Evolutionary conservation across 1,140 invertebrate species (phyloP), one percentile per base, ranked within the genome.

Genomic region (Neodiprion virginianus): DNA sequence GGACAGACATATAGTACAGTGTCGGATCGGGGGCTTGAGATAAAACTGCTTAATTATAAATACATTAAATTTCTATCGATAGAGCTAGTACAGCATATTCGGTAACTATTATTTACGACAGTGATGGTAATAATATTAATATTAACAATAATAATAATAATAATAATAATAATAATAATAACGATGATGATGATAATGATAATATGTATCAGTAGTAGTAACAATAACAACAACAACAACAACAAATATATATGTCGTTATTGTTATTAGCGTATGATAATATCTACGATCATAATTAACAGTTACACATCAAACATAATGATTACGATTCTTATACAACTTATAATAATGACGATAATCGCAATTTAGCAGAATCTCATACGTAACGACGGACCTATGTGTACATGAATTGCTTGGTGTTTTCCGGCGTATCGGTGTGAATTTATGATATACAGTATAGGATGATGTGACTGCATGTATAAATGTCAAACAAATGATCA

Each of bases 281-380:
- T 40, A 40, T 2, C 28, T 5, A 40, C 5, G n/a, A 61, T 61
- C 53, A 61, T 61, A 61, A 61, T 61, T 61, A 61, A 61, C 53
- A 61, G 28, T 40, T 40, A 61, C 8, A 61, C 7, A 61, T 14
- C 53, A 8, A 61, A 61, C 28, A 5, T 61, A 61, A 61, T 61
- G n/a, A 61, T 61, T 61, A 61, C 8, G 53, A 61, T 61, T 61
- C 11, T 61, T 61, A 61, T 61, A 61, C n/a, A 61, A 40, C 28
- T 7, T 61, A 61, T 61, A 61, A 61, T 61, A 61, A 61, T 17
- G 53, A 61, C n/a, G n/a, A 61, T 61, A 61, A 61, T 61, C 53
- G 53, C n/a, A 8, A 14, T 61, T 14, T 61, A 61, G 28, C 28
- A 5, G 28, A 40, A 40, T 5, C 28, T 40, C 28, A 40, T 40